A percentile compares a stretch with the other conserved stretches of the same genome.
phyloP scores from a whole-genome alignment of 2,888 invertebrate species.

The Acheta domesticus region DNA sequence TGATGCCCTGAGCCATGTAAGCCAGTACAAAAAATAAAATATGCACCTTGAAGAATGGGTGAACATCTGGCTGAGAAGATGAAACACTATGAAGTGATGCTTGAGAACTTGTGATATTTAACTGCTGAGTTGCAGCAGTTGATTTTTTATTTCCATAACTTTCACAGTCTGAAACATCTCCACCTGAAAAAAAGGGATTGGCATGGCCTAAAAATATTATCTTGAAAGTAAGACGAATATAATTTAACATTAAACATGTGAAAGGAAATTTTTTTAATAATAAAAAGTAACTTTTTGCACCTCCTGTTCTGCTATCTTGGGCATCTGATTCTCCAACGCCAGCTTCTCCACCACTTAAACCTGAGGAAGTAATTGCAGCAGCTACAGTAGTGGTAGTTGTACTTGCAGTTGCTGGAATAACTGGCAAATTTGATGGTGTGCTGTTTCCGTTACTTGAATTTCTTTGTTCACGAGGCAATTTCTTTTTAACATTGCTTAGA shows the following conservation, averaged over 20 bases:
- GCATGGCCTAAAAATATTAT: too few species aligned
- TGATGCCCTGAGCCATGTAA: background rate
- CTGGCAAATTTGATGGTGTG: conserved; percentile 2
- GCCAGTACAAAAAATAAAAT: background rate
- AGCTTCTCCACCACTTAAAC: conserved; percentile 28
- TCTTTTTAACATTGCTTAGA: conserved; percentile 70
- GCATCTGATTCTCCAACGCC: conserved; percentile 27
- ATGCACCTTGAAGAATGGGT: conserved; percentile 56
- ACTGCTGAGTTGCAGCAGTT: conserved; percentile 45
- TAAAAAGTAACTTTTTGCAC: background rate
- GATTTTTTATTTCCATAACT: conserved; percentile 57
- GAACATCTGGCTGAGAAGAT: conserved; percentile 54
- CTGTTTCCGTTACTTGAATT: conserved; percentile 23
- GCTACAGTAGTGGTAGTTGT: conserved; percentile 11
- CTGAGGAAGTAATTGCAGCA: conserved; percentile 20
- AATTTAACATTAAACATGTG: too few species aligned
- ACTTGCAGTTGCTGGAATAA: background rate
- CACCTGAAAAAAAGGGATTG: conserved; percentile 33
- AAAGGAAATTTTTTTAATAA: too few species aligned
- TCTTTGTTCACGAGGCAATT: conserved; percentile 66
- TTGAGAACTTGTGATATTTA: conserved; percentile 51
- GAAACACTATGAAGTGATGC: conserved; percentile 51
- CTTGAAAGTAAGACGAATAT: too few species aligned
- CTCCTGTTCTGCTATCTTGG: conserved; percentile 31
- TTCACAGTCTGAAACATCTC: conserved; percentile 60